Conservation (phyloP, 2,888 invertebrate genomes). For the Drosophila mercatorum region DNA sequence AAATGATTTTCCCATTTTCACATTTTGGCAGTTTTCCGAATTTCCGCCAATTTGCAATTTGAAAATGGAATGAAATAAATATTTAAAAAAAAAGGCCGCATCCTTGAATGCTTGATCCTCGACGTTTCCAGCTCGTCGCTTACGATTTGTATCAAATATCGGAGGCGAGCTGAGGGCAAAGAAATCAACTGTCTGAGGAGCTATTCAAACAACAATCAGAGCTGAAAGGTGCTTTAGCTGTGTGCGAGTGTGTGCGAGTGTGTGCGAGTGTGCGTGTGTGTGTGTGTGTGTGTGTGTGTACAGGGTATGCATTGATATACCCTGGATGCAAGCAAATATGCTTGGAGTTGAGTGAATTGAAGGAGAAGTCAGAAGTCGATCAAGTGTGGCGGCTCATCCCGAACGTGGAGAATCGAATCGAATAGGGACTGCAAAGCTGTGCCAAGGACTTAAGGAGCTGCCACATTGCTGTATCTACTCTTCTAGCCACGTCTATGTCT, state of each 20-base stretch:
- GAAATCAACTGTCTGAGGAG: conserved; percentile 9
- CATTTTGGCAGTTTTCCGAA: conserved; percentile 3
- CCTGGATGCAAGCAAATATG: conserved; percentile 6
- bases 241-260: background rate
- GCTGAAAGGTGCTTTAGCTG: conserved; percentile 19
- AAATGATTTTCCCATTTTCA: conserved; percentile 15
- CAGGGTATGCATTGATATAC: background rate
- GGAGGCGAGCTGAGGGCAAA: background rate
- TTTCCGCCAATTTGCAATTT: conserved; percentile 41
- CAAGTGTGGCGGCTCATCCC: conserved; percentile 53
- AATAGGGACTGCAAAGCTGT: conserved; percentile 1
- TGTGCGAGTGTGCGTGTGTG: background rate
- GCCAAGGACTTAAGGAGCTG: conserved; percentile 6
- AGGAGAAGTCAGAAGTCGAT: conserved; percentile 74
- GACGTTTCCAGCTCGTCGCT: conserved; percentile 77
- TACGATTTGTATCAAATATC: conserved; percentile 73
- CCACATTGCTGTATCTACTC: background rate
- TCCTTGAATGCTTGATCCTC: conserved; percentile 31
- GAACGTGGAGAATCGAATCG: conserved; percentile 6
- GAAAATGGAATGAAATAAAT: background rate
- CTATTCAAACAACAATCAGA: conserved; percentile 18
- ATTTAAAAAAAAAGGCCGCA: background rate
- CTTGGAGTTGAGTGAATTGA: conserved; percentile 59
- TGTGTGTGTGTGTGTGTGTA: background rate
- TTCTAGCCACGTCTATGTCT: background rate